phyloP scores from a whole-genome alignment of 2,797 vertebrate species.

The Pteronotus mesoamericanus region DNA sequence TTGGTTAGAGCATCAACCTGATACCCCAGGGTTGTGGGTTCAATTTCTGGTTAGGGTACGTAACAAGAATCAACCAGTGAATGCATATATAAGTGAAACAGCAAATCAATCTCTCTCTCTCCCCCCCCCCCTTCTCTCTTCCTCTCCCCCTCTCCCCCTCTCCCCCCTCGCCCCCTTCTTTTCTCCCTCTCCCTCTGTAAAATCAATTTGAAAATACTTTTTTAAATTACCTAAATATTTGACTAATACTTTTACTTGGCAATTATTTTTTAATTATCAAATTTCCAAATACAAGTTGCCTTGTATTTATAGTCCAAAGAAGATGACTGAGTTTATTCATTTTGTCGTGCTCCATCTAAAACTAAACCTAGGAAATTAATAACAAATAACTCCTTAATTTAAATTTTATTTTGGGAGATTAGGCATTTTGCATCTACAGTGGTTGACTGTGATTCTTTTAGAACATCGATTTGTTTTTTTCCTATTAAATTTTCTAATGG shows the following conservation, averaged over 20 bases:
- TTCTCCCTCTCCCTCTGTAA: too few species aligned
- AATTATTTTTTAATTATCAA: background rate
- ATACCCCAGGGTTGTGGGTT: too few species aligned
- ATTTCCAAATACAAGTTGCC: conserved; percentile 11
- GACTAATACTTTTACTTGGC: background rate
- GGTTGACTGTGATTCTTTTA: background rate
- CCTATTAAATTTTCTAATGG: background rate
- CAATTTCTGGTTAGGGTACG: too few species aligned
- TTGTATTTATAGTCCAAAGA: background rate
- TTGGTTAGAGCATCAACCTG: too few species aligned
- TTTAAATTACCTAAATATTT: background rate
- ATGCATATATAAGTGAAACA: too few species aligned
- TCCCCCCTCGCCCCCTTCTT: too few species aligned
- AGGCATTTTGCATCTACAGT: background rate
- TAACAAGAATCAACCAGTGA: too few species aligned
- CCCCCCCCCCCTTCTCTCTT: too few species aligned
- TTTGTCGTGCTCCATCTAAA: background rate
- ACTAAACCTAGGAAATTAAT: background rate
- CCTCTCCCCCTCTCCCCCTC: too few species aligned
- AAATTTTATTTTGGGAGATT: background rate
- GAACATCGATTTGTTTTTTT: background rate
- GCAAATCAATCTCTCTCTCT: too few species aligned
- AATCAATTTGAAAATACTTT: too few species aligned
- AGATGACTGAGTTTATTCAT: background rate
- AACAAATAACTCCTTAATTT: background rate